Evolutionary conservation across 2,888 invertebrate species (phyloP), one percentile per base, ranked within the genome.

Genomic region (Cremastinae sp.): DNA sequence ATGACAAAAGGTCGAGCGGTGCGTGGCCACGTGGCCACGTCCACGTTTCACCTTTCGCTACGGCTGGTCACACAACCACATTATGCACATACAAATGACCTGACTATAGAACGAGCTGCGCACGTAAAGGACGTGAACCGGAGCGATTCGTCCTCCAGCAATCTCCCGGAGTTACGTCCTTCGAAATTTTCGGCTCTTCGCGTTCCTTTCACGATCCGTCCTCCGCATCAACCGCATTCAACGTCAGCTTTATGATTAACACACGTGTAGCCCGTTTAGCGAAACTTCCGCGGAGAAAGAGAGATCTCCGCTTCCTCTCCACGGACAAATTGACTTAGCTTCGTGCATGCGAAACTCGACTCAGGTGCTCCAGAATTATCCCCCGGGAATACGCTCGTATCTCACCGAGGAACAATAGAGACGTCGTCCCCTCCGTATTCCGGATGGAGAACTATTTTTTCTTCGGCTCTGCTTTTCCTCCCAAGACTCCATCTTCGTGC

Each of bases 1-100:
- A 85, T 84, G 83, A 85, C 84, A 86, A 85, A 84, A 83, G 79
- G 72, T 59, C 45, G 64, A 36, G 47, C n/a, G 53, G 22, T n/a
- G 14, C 12, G 34, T 47, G 14, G 47, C 5, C 61, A 28, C 45
- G 61, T 8, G 20, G 9, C 22, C 8, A n/a, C 5, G 4, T 14
- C 34, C 18, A 18, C 28, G n/a, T n/a, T 14, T 34, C 47, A 14
- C 47, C 34, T 47, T 34, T 47, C 47, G 16, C 10, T 34, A 10
- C 16, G 47, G 1, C 18, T 28, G 28, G 28, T 2, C 28, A 28
- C 47, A 34, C 18, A 61, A 22, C 12, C 22, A 3, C 18, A 1
- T 0, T 20, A 8, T 12, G 12, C 22, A 22, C 18, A 18, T 20
- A 8, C 49, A 49, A 7, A 18, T 10, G 10, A 16, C 12, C 8